Conservation (phyloP, 1,140 invertebrate genomes). For the Polypedilum pembai region DNA sequence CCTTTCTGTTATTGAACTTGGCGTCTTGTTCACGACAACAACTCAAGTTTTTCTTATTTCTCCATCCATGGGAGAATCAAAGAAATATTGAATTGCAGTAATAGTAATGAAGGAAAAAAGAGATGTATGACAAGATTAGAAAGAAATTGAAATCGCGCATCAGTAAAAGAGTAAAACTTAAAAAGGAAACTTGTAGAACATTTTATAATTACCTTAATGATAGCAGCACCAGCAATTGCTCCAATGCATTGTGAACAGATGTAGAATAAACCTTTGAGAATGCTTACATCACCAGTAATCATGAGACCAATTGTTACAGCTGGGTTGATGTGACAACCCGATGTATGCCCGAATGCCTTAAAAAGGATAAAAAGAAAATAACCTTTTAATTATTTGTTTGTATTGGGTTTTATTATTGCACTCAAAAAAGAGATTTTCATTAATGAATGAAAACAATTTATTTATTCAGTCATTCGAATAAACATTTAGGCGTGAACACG, state of each 20-base stretch:
- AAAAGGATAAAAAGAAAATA: slow-evolving; percentile 38
- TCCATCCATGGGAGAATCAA: background rate
- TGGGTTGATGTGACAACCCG: slow-evolving; percentile 85
- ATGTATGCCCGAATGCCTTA: slow-evolving; percentile 72
- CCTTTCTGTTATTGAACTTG: slow-evolving; percentile 12
- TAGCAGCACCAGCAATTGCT: slow-evolving; percentile 64
- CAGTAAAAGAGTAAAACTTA: too few species aligned
- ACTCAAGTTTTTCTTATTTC: background rate
- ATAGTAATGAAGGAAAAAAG: too few species aligned
- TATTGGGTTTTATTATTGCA: too few species aligned
- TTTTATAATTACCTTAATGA: slow-evolving; percentile 54
- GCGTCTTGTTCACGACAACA: background rate
- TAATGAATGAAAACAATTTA: too few species aligned
- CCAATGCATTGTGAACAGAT: slow-evolving; percentile 71
- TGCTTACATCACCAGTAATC: slow-evolving; percentile 66
- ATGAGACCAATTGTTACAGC: slow-evolving; percentile 75
- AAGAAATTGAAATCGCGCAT: background rate
- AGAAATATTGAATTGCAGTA: background rate
- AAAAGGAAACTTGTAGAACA: background rate
- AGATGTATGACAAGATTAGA: too few species aligned
- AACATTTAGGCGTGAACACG: too few species aligned
- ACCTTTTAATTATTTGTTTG: background rate
- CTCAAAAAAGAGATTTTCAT: too few species aligned
- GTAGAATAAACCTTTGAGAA: slow-evolving; percentile 67
- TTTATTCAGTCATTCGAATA: too few species aligned